phyloP scores from a whole-genome alignment of 2,797 vertebrate genomes.

The Neostethus bicornis region DNA sequence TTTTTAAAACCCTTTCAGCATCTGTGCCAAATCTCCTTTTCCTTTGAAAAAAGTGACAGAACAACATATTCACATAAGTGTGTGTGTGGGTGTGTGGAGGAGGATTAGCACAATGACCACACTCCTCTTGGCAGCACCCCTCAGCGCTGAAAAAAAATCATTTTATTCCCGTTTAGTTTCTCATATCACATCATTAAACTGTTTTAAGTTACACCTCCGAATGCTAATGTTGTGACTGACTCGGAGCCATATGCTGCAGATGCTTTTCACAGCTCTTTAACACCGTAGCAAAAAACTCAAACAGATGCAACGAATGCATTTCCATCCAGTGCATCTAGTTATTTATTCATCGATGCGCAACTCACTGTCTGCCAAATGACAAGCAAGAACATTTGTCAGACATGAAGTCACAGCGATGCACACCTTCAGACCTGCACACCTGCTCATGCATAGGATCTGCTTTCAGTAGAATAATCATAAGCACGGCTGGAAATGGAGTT shows the following conservation, averaged over 20 bases:
- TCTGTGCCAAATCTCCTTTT: constrained; percentile 5
- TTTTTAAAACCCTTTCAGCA: constrained; percentile 11
- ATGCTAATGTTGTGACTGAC: constrained; percentile 9
- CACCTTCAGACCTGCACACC: constrained; percentile 53
- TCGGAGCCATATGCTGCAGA: constrained; percentile 30
- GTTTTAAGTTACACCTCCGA: constrained; percentile 16
- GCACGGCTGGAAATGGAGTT: constrained; percentile 35
- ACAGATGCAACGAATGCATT: constrained; percentile 32
- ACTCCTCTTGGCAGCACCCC: constrained; percentile 16
- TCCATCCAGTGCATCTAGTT: constrained; percentile 35
- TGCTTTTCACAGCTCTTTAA: constrained; percentile 15
- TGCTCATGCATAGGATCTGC: constrained; percentile 65
- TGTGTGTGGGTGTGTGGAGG: constrained; percentile 27
- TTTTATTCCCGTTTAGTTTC: constrained; percentile 3
- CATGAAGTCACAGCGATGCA: constrained; percentile 44
- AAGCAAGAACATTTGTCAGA: constrained; percentile 51
- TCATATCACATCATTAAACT: constrained; percentile 13
- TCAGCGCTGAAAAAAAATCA: constrained; percentile 5
- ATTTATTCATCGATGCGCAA: constrained; percentile 59
- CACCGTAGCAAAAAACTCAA: constrained; percentile 1
- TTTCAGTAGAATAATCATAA: constrained; percentile 25
- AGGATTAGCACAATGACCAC: constrained; percentile 8
- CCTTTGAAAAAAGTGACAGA: constrained; percentile 19
- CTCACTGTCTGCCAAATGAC: constrained; percentile 57
- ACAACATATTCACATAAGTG: not conserved